Evolutionary conservation across 2,113 vertebrate genomes (phyloP).

Genomic region (Nesoenas mayeri): DNA sequence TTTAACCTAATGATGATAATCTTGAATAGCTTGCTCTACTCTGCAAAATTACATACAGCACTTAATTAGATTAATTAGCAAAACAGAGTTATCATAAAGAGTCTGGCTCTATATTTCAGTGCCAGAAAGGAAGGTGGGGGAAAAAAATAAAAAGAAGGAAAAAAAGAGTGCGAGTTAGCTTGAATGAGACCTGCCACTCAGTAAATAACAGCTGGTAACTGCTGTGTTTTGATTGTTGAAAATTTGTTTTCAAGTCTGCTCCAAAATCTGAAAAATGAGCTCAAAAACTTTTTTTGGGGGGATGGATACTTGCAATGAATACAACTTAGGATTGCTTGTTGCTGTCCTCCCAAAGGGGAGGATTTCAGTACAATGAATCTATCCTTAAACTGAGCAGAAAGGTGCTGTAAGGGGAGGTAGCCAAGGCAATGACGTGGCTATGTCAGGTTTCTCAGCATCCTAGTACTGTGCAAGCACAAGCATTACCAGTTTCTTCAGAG

Average conservation of each 20-base stretch:
- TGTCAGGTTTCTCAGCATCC: background rate
- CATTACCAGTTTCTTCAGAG: background rate
- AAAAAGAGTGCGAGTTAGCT: background rate
- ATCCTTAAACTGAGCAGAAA: background rate
- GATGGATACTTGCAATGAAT: background rate
- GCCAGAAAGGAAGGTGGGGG: background rate
- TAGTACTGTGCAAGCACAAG: background rate
- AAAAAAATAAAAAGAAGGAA: background rate
- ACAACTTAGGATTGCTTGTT: background rate
- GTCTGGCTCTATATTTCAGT: background rate
- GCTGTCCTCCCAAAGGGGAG: background rate
- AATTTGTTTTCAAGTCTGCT: background rate
- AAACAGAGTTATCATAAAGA: constrained; percentile 57
- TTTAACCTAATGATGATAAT: constrained; percentile 70
- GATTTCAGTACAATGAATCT: background rate
- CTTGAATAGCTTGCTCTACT: constrained; percentile 46
- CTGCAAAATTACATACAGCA: constrained; percentile 56
- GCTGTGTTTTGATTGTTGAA: background rate
- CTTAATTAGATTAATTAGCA: constrained; percentile 67
- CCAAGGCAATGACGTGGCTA: background rate
- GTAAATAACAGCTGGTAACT: background rate
- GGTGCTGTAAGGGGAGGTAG: background rate
- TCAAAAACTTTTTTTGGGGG: background rate
- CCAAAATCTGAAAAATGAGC: background rate
- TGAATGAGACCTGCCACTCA: background rate